These are phyloP conservation scores for Chlorodrepanis virens DNA, from an alignment of 2,113 vertebrate genomes.

Conservation along the genomic window DNA sequence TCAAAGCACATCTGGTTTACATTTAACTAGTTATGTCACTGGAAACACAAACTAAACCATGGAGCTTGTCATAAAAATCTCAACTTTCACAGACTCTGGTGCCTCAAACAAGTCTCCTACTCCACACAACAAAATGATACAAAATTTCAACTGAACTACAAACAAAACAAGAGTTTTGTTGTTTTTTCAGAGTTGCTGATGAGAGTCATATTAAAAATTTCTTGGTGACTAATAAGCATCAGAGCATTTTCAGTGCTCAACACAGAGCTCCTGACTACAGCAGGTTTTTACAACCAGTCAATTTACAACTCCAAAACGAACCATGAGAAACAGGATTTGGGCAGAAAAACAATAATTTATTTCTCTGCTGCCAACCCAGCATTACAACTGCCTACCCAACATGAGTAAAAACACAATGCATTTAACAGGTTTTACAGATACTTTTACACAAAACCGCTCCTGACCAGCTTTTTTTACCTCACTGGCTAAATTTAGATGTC, in stretches of 20 bases:
- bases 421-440: not conserved
- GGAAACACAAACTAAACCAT: conserved; percentile 68
- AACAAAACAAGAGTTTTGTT: not conserved
- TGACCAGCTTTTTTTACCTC: not conserved
- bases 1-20: conserved; percentile 78
- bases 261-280: not conserved
- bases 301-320: not conserved
- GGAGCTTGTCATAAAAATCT: conserved; percentile 62
- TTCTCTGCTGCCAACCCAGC: not conserved
- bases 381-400: not conserved
- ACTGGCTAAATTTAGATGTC: not conserved
- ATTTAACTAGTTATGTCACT: conserved; percentile 71
- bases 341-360: not conserved
- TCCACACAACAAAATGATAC: not conserved
- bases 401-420: not conserved
- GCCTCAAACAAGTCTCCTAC: not conserved
- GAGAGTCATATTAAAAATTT: not conserved
- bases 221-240: not conserved
- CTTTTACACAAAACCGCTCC: not conserved
- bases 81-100: conserved; percentile 52
- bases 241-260: not conserved
- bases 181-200: not conserved
- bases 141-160: not conserved
- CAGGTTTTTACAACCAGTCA: not conserved
- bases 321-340: not conserved